phyloP scores from a whole-genome alignment of 1,140 invertebrate species.

The Semibalanus balanoides region DNA sequence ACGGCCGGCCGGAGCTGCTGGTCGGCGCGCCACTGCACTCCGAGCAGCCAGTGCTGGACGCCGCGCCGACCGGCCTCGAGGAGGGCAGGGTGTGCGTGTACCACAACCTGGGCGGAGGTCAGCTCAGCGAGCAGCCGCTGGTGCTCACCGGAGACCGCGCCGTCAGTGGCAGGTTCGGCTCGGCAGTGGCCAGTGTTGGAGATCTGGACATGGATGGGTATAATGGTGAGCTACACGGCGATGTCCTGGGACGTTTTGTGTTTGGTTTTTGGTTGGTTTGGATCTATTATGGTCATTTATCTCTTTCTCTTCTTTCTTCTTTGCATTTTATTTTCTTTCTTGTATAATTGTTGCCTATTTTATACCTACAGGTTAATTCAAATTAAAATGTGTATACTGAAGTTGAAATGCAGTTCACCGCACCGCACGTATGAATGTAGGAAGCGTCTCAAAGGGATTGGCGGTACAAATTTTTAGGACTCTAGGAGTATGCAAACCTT shows the following conservation, averaged over 20 bases:
- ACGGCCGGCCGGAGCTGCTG: conserved; percentile 51
- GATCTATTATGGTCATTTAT: too few species aligned
- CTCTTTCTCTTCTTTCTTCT: too few species aligned
- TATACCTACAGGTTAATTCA: too few species aligned
- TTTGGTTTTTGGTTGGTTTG: too few species aligned
- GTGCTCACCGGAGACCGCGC: conserved; percentile 7
- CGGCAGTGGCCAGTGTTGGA: conserved; percentile 29
- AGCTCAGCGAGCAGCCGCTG: background rate
- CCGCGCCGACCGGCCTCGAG: conserved; percentile 28
- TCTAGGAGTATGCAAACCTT: too few species aligned
- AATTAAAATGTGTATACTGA: too few species aligned
- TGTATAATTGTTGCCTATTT: too few species aligned
- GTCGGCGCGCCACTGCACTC: conserved; percentile 61
- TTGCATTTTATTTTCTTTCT: too few species aligned
- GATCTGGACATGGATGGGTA: conserved; percentile 37
- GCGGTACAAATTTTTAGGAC: too few species aligned
- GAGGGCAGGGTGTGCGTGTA: conserved; percentile 46
- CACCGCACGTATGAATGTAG: too few species aligned
- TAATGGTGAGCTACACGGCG: conserved; percentile 31
- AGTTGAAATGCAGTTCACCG: too few species aligned
- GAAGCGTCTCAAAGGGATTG: too few species aligned
- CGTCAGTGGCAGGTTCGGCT: conserved; percentile 31
- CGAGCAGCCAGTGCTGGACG: conserved; percentile 17
- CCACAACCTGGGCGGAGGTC: conserved; percentile 26
- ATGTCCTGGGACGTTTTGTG: conserved; percentile 31